Evolutionary conservation across 2,888 invertebrate genomes (phyloP), one percentile per base, ranked within the genome.

Genomic region (Drosophila antonietae): DNA sequence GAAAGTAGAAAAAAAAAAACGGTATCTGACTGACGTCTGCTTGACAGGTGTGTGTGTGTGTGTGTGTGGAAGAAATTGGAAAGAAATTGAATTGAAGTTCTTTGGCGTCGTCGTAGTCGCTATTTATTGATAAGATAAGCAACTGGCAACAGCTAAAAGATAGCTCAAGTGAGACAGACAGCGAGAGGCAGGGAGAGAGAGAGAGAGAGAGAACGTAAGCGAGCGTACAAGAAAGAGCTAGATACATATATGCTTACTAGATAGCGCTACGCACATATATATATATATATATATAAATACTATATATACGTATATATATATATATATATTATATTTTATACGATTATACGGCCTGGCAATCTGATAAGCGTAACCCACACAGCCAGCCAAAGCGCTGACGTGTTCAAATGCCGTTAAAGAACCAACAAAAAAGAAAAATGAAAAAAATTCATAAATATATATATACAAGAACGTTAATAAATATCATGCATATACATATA

Each of bases 11-110:
- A 28, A 33, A 57, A 57, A 61, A 51, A 28, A 8, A 28, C 3
- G 28, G 28, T 35, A 31, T 18, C 15, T 59, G 49, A 59, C 57
- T 57, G 57, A 41, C 28, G 41, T 20, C 61, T 44, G 43, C 68
- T 44, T 78, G 79, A 73, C 73, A 80, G 78, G 79, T 77, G 66
- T 78, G 66, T 10, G 57, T 15, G 14, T 39, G 56, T 52, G 58
- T 65, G 49, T 31, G 39, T 44, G 31, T 56, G 39, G 28, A 71
- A 73, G 88, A 84, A 84, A 84, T 84, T 84, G 88, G 80, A 85
- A 85, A 80, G 83, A 84, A 84, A 84, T 84, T 88, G 71, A 84
- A 84, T 84, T 88, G 77, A 86, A 88, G 77, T 76, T 83, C 61
- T 73, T 73, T 73, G 78, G 56, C 80, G 62, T 62, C 55, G 67